Base-by-base conservation (phyloP, 2,797 vertebrate genomes). In the Ctenopoma kingsleyae region DNA sequence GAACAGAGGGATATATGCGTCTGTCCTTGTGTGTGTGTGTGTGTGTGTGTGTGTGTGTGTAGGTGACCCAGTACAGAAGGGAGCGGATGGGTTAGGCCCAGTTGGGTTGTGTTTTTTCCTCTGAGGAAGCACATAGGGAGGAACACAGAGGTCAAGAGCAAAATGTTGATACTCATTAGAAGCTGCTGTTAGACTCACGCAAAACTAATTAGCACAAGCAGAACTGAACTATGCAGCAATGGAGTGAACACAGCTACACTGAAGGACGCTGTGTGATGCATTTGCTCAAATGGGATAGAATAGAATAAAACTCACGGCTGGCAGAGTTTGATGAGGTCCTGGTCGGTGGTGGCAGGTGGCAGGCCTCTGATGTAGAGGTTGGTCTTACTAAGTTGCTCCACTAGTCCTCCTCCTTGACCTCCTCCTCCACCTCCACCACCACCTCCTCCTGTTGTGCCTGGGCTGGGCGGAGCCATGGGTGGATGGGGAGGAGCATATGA, bases 261-360 rank as follows among this genome's bases (percentile, higher is more conserved):
- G 63, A 63, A 40, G 59, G 64, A 71, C 25, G 48, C 54, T 32
- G 41, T 50, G 41, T 2, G 3, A 49, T 35, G 19, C 52, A 48
- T 38, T 38, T 38, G 36, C 10, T 38, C 4, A 12, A 38, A 12
- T 6, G 3, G 40, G 59, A 47, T 6, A 48, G 59, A 71, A 66
- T 7, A 59, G 79, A 86, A 48, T 0, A 22, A 32, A 71, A 97
- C 98, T 99, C 94, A 99, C 98, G 97, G 98, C 93, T 99, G 98
- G 93, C 98, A 99, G 87, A 99, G 96, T 93, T 99, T 99, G 95
- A 99, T 98, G 81, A 99, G 97, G 93, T 99, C 98, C 94, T 99
- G 98, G 95, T 99, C 98, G 0, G 97, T 99, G 87, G 98, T 99
- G 89, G 96, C 96, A 35, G 98, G 97, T 1, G 97, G 98, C 88